phyloP scores from a whole-genome alignment of 2,888 invertebrate genomes.

The Megamerina dolium region DNA sequence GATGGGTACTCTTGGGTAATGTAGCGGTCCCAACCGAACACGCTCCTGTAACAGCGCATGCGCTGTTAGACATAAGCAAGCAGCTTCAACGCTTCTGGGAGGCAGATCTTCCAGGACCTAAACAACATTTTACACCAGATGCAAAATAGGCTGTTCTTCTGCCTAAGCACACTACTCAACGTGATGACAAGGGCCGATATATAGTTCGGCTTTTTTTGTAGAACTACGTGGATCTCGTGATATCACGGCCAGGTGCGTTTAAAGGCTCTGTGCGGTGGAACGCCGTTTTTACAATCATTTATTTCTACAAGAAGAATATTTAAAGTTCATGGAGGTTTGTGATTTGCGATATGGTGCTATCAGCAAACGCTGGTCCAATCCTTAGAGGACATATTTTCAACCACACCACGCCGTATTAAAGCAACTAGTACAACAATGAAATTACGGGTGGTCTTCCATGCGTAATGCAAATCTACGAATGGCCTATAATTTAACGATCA shows the following conservation, averaged over 20 bases:
- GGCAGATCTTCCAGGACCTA: background rate
- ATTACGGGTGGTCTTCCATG: conserved; percentile 28
- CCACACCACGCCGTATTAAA: conserved; percentile 8
- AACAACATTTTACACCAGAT: background rate
- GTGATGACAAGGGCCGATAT: conserved; percentile 3
- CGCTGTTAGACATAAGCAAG: conserved; percentile 1
- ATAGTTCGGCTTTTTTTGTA: background rate
- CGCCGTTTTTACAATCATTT: conserved; percentile 8
- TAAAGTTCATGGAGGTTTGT: conserved; percentile 2
- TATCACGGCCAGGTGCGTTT: conserved; percentile 2
- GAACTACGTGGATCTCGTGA: conserved; percentile 5
- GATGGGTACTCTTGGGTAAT: conserved; percentile 3
- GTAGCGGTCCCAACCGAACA: background rate
- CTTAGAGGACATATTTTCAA: background rate
- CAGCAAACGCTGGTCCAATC: background rate
- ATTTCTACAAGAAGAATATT: conserved; percentile 6
- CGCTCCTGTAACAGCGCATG: background rate
- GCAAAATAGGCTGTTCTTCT: background rate
- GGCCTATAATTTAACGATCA: conserved; percentile 17
- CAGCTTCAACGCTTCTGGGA: conserved; percentile 8
- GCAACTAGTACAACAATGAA: conserved; percentile 23
- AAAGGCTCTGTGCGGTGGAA: conserved; percentile 14
- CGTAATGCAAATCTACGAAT: conserved; percentile 21
- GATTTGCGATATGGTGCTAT: background rate
- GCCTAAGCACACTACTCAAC: background rate